These are phyloP conservation scores for Poeciliopsis gracilis DNA, from an alignment of 2,797 vertebrate species.

Conservation along the genomic window DNA sequence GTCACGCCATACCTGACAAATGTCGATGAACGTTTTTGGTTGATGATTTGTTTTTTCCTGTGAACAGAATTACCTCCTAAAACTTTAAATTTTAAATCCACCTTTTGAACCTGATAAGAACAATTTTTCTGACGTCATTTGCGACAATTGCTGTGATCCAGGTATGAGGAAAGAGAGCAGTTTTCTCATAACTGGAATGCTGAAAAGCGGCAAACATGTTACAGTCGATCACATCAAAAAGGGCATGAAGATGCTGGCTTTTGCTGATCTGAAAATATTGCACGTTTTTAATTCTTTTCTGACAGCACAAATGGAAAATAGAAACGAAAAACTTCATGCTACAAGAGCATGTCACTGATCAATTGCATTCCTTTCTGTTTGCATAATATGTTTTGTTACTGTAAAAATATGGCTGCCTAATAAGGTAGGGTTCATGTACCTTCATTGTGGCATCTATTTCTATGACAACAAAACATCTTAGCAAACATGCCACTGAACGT, in stretches of 20 bases:
- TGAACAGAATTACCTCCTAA: not conserved
- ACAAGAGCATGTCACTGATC: conserved; percentile 5
- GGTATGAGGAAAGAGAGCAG: not conserved
- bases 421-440: conserved; percentile 4
- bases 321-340: conserved; percentile 1
- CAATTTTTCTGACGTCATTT: not conserved
- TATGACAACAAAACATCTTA: conserved; percentile 12
- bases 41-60: not conserved
- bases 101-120: conserved; percentile 7
- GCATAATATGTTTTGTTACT: conserved; percentile 16
- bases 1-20: conserved; percentile 40
- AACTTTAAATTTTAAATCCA: not conserved
- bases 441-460: not conserved
- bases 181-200: not conserved
- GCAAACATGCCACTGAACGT: not conserved
- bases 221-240: conserved; percentile 1
- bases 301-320: not conserved
- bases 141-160: not conserved
- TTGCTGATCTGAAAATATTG: not conserved
- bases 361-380: conserved; percentile 11
- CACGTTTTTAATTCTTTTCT: not conserved
- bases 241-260: not conserved
- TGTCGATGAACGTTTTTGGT: not conserved
- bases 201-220: not conserved
- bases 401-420: conserved; percentile 12